Evolutionary conservation across 1,140 invertebrate genomes (phyloP).

Genomic region (Polyergus mexicanus): DNA sequence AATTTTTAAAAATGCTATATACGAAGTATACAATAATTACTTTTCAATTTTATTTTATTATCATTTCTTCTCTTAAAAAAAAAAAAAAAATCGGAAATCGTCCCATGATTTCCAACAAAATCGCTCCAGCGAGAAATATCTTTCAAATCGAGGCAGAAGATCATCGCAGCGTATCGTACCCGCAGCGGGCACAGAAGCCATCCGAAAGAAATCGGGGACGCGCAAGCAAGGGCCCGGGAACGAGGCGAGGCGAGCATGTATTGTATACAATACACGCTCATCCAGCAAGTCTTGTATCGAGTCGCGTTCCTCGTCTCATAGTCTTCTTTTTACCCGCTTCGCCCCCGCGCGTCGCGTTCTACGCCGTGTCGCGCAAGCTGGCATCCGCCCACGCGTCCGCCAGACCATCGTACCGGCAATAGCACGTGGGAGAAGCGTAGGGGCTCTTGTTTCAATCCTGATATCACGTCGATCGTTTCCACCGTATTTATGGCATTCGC

Average conservation of each 20-base stretch:
- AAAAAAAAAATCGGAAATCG: neutral
- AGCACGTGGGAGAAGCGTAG: constrained; percentile 65
- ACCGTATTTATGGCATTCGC: constrained; percentile 71
- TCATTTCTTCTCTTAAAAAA: neutral
- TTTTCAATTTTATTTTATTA: neutral
- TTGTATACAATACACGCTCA: constrained; percentile 71
- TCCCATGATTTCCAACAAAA: neutral
- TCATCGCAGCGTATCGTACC: too few relatives aligned
- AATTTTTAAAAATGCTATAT: neutral
- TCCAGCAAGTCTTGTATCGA: constrained; percentile 66
- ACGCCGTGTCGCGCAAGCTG: constrained; percentile 71
- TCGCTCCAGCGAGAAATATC: neutral
- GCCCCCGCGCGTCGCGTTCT: constrained; percentile 33
- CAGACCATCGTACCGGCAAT: constrained; percentile 44
- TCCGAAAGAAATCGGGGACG: constrained; percentile 52
- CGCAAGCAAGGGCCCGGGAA: constrained; percentile 56
- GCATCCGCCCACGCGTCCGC: constrained; percentile 75
- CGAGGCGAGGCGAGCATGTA: constrained; percentile 62
- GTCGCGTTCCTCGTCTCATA: neutral
- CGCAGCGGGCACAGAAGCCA: constrained; percentile 44
- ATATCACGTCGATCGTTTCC: constrained; percentile 35
- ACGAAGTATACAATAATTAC: neutral
- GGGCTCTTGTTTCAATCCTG: constrained; percentile 54
- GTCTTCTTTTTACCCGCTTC: constrained; percentile 47
- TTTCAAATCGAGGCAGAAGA: neutral